Evolutionary conservation across 2,113 vertebrate species (phyloP), one percentile per base, ranked within the genome.

Genomic region (Lepisosteus osseus): DNA sequence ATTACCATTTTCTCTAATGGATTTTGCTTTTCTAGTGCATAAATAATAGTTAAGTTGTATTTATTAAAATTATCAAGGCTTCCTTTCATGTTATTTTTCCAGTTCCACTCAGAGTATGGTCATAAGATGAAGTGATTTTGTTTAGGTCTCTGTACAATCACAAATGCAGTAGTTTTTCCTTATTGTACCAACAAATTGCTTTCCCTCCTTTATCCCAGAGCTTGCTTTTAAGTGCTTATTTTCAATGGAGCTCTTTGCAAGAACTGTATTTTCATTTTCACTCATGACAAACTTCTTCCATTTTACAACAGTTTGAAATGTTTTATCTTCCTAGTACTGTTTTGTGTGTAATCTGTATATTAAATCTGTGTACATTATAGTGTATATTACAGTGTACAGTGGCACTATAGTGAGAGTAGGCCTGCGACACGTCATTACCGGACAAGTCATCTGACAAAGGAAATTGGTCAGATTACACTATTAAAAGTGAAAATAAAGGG

Each of bases 11-110:
- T 79, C 90, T 88, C 86, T 98, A 98, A 98, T 97, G 94, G 95
- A 95, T 95, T 96, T 95, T 95, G 93, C 94, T 95, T 97, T 95
- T 95, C 90, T 93, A 90, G 91, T 90, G 94, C 95, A 94, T 93
- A 89, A 91, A 90, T 90, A 94, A 86, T 91, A 95, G 96, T 97
- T 96, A 95, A 87, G 90, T 83, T 73, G 94, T 93, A 87, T 91
- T 96, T 95, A 92, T 94, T 90, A 91, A 90, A 92, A 92, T 90
- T 95, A 95, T 90, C 86, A 85, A 90, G 82, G 86, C 86, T 93
- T 91, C 94, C 90, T 90, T 93, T 91, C 79, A 65, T 83, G 75
- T 9, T 73, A 73, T 84, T 40, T 51, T 51, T 6, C 78, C 74
- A 68, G 61, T 15, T 54, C 29, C 76, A 51, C 69, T 77, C 57